Evolutionary conservation across 2,888 invertebrate species (phyloP), one percentile per base, ranked within the genome.

Genomic region (Stenurella melanura): DNA sequence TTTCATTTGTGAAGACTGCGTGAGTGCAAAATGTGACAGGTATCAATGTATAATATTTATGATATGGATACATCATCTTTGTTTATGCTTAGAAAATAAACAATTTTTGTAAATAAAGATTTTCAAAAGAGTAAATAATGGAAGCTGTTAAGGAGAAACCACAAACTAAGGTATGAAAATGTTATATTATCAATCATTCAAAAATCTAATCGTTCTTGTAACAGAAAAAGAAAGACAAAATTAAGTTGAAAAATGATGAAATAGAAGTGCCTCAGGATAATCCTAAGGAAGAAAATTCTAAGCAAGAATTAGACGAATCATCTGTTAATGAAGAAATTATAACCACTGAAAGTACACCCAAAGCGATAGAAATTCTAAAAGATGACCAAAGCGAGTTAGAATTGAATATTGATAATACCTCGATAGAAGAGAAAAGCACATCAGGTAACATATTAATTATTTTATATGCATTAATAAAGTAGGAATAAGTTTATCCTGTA

Each of bases 141-240:
- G 73, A 73, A 61, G 73, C 73, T 54, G 73, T 73, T 26, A 73
- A 26, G 56, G 64, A 64, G 17, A 73, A 73, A 73, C 10, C 73
- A 9, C 56, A 56, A 15, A 58, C 15, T 60, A 73, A 73, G 73
- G 73, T 73, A 54, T 42, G 15, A 34, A n/a, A 4, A 58, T 58
- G n/a, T 30, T 58, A 34, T 34, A 34, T 34, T 34, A 42, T 15
- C 12, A 42, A 42, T 42, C 0, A 42, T 1, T 15, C 42, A 11
- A 42, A 15, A 0, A 15, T 15, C 11, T 42, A 42, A 42, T 42
- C 10, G 15, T 42, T 15, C 2, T 42, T 42, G 1, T 42, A 15
- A 4, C 42, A 42, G 42, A 42, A 42, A 42, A 42, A 42, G 42
- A 38, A 38, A 38, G 42, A 42, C 15, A 42, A 12, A 42, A 42